Evolutionary conservation across 2,113 vertebrate species (phyloP), one percentile per base, ranked within the genome.

Genomic region (Poecilia latipinna): DNA sequence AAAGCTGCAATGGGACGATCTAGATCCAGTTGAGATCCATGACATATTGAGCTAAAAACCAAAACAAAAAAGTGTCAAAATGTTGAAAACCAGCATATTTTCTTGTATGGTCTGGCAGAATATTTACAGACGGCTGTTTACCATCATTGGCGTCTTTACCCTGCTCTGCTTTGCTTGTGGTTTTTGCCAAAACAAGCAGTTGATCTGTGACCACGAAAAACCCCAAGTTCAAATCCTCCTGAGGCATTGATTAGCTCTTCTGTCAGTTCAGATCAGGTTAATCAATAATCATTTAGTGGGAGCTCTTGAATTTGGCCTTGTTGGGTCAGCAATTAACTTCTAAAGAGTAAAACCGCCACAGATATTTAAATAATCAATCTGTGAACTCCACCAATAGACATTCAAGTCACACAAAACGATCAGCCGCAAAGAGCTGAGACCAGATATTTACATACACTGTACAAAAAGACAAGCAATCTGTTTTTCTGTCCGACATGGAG

Each of bases 231-330:
- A 29, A 51, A 68, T 22, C 2, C 42, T 68, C 3, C 42, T 5
- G 17, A 48, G 29, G 13, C 29, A 44, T 44, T 22, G 42, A 68
- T 51, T 31, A 22, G 39, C 26, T 31, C 22, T 4, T 15, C 17
- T 70, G 51, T 60, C 33, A 4, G 29, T 70, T 8, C 48, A 70
- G 19, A 70, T 68, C 7, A 35, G 31, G 51, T 70, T 35, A 26
- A 60, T 61, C 68, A 61, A 70, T 70, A 70, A 60, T 60, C 29
- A 32, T 61, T 70, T 70, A 61, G 31, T n/a, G 68, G 48, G 29
- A 70, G 44, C 44, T 70, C 31, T 70, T 26, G 48, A 26, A 70
- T 35, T n/a, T 33, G 68, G 19, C 22, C 35, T 57, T 19, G 48
- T 37, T 4, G 24, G 24, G 54, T 37, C 12, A 61, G 32, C 32